Evolutionary conservation across 2,797 vertebrate genomes (phyloP).

Genomic region (Syndactyla subalaris): DNA sequence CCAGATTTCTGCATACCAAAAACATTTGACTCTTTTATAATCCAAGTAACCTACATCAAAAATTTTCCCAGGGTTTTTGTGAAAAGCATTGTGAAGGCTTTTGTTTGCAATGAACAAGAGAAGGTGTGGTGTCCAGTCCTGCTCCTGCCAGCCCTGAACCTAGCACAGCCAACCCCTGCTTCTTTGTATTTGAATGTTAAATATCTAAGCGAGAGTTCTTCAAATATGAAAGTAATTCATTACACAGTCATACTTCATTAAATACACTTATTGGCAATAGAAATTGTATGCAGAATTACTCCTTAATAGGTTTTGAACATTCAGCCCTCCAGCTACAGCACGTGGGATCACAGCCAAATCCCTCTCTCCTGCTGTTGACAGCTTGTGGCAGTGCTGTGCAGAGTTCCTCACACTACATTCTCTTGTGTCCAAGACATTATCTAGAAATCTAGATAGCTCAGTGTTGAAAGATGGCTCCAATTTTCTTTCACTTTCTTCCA

Average conservation of each 20-base stretch:
- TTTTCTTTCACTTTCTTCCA: background rate
- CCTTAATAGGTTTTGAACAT: background rate
- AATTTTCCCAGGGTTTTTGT: background rate
- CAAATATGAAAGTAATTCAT: background rate
- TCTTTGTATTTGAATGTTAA: background rate
- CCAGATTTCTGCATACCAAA: background rate
- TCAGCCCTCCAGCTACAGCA: background rate
- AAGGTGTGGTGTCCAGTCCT: background rate
- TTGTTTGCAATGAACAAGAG: background rate
- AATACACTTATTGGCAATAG: background rate
- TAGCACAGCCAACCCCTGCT: background rate
- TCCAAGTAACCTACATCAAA: background rate
- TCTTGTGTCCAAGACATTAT: background rate
- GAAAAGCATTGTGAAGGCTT: background rate
- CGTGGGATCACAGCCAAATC: background rate
- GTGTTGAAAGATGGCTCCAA: slow-evolving; percentile 5
- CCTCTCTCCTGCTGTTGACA: background rate
- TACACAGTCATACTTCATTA: background rate
- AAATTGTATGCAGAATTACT: background rate
- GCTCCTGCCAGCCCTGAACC: background rate
- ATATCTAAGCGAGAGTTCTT: background rate
- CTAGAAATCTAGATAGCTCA: slow-evolving; percentile 40
- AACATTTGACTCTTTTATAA: background rate
- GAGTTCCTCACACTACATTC: background rate
- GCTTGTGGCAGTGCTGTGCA: slow-evolving; percentile 27